phyloP scores from a whole-genome alignment of 2,888 invertebrate genomes.

The Coleophora deauratella region DNA sequence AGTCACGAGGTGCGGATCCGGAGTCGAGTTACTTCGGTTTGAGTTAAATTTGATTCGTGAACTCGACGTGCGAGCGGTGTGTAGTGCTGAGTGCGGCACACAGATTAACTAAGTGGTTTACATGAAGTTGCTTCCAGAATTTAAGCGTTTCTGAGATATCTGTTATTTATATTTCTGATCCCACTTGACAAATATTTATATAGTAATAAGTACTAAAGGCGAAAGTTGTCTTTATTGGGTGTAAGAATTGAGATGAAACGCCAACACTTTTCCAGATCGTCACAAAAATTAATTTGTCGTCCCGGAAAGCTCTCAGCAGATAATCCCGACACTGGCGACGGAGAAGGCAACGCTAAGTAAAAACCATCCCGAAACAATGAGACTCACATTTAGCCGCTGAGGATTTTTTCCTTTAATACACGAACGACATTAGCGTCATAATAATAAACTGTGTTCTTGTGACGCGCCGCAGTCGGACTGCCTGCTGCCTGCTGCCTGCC shows the following conservation, averaged over 20 bases:
- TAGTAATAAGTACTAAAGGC: too few species aligned
- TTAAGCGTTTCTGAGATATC: too few species aligned
- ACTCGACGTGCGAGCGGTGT: conserved; percentile 14
- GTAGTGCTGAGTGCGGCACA: conserved; percentile 6
- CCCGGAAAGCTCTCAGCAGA: too few species aligned
- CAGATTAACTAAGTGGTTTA: too few species aligned
- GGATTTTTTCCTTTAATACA: conserved; percentile 29
- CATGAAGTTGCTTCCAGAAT: too few species aligned
- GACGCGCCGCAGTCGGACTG: conserved; percentile 44
- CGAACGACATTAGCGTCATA: conserved; percentile 49
- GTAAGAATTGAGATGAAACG: neutral
- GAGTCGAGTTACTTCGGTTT: conserved; percentile 17
- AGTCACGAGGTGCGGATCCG: conserved; percentile 15
- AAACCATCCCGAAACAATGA: conserved; percentile 22
- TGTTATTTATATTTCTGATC: too few species aligned
- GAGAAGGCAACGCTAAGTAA: too few species aligned
- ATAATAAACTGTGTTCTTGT: conserved; percentile 53
- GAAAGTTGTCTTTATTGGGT: neutral
- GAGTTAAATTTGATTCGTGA: conserved; percentile 22
- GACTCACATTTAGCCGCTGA: conserved; percentile 9
- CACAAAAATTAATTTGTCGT: too few species aligned
- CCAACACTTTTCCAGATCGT: too few species aligned
- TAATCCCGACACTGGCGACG: too few species aligned
- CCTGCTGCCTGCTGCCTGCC: too few species aligned
- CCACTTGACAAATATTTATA: too few species aligned